Conservation (phyloP, 2,888 invertebrate species). For the Lasioglossum leucozonium region DNA sequence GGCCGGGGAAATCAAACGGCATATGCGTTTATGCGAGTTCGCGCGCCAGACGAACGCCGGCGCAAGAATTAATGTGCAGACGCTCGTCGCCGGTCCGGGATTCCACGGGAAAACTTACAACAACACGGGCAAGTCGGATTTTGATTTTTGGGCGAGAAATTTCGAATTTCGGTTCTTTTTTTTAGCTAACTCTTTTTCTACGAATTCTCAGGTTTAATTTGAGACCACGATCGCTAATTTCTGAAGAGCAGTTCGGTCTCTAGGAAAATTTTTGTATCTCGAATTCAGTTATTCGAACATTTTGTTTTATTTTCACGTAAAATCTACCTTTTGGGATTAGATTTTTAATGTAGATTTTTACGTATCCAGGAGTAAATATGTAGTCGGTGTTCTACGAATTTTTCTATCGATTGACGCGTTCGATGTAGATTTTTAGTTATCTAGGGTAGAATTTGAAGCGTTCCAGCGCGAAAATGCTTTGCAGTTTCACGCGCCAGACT, state of each 20-base stretch:
- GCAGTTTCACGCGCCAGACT: not conserved
- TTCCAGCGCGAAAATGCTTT: not conserved
- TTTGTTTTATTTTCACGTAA: too few relatives aligned
- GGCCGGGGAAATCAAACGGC: constrained; percentile 22
- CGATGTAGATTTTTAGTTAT: not conserved
- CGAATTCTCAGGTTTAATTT: too few relatives aligned
- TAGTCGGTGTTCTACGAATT: not conserved
- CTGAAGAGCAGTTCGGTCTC: too few relatives aligned
- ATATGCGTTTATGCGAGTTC: not conserved
- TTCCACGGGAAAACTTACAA: too few relatives aligned
- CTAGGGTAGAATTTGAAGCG: not conserved
- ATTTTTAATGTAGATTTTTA: not conserved
- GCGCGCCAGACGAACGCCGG: not conserved
- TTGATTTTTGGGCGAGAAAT: too few relatives aligned
- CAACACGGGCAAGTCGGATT: too few relatives aligned
- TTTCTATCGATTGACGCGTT: not conserved
- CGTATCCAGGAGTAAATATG: not conserved
- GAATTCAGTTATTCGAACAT: not conserved
- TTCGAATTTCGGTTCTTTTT: too few relatives aligned
- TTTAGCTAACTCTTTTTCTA: too few relatives aligned
- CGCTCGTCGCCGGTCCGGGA: not conserved
- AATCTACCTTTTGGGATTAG: not conserved
- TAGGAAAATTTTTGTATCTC: too few relatives aligned
- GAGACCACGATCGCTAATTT: too few relatives aligned
- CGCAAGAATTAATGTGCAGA: not conserved